A percentile compares a stretch with the other conserved stretches of the same genome.
These are phyloP conservation scores for Gymnothorax reevesii DNA, from an alignment of 2,797 vertebrate species.

Conservation along the genomic window DNA sequence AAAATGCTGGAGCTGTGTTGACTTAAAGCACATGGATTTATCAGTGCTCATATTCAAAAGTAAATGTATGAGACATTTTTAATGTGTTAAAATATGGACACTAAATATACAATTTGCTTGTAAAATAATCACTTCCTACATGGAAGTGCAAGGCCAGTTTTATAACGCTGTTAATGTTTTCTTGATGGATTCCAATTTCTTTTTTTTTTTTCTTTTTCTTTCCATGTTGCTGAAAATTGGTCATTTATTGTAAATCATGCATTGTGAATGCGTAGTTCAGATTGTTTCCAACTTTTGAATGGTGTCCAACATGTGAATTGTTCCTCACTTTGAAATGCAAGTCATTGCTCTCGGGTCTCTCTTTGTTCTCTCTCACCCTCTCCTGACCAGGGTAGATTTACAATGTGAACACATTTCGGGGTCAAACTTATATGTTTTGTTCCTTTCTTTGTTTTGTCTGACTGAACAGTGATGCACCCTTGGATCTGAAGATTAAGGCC, in stretches of 20 bases:
- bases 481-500: slow-evolving; percentile 99
- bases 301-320: slow-evolving; percentile 10
- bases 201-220: slow-evolving; percentile 22
- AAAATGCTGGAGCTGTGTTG: slow-evolving; percentile 32
- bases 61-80: slow-evolving; percentile 21
- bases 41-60: slow-evolving; percentile 1
- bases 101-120: slow-evolving; percentile 23
- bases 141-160: slow-evolving; percentile 12
- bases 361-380: background rate
- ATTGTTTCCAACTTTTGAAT: background rate
- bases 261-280: slow-evolving; percentile 17
- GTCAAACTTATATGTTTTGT: background rate
- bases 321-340: background rate
- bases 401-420: background rate
- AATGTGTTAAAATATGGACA: slow-evolving; percentile 33
- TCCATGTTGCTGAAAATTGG: slow-evolving; percentile 21
- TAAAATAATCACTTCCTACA: slow-evolving; percentile 25
- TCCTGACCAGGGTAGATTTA: background rate
- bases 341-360: background rate
- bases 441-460: slow-evolving; percentile 45
- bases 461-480: slow-evolving; percentile 85
- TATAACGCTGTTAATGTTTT: slow-evolving; percentile 29
- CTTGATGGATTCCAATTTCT: slow-evolving; percentile 16
- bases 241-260: slow-evolving; percentile 19
- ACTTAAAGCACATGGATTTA: slow-evolving; percentile 28